Percentiles rank a stretch among this genome's conserved stretches.
Evolutionary conservation across 2,797 vertebrate genomes (phyloP).

Genomic region (Yasuhikotakia modesta): DNA sequence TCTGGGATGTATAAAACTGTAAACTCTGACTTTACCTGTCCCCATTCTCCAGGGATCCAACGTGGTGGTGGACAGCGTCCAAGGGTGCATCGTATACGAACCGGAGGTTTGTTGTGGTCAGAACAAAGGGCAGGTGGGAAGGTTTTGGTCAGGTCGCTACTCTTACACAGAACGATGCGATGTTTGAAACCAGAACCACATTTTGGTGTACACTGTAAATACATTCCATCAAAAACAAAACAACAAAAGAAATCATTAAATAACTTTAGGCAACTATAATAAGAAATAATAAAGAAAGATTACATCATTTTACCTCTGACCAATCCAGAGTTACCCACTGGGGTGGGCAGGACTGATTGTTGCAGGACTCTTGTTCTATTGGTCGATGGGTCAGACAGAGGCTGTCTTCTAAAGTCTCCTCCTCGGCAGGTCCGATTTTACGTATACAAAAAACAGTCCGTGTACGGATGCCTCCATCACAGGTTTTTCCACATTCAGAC

Average conservation of each 20-base stretch:
- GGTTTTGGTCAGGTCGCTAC: slow-evolving; percentile 92
- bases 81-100: slow-evolving; percentile 91
- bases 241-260: slow-evolving; percentile 5
- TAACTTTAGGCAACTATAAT: neutral
- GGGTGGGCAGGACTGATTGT: slow-evolving; percentile 96
- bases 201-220: slow-evolving; percentile 90
- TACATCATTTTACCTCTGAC: slow-evolving; percentile 86
- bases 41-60: slow-evolving; percentile 98
- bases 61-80: slow-evolving; percentile 94
- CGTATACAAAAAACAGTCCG: slow-evolving; percentile 93
- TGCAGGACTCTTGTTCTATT: slow-evolving; percentile 91
- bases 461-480: slow-evolving; percentile 88
- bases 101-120: slow-evolving; percentile 88
- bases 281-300: neutral
- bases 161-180: slow-evolving; percentile 95
- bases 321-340: slow-evolving; percentile 97
- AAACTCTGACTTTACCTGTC: slow-evolving; percentile 80
- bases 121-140: slow-evolving; percentile 88
- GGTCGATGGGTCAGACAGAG: slow-evolving; percentile 93
- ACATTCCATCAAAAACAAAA: slow-evolving; percentile 27
- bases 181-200: slow-evolving; percentile 97
- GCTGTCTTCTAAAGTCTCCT: slow-evolving; percentile 90
- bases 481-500: slow-evolving; percentile 94
- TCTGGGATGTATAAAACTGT: neutral
- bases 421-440: slow-evolving; percentile 88